Base-by-base conservation (phyloP, 2,888 invertebrate species). In the Orchesella flavescens region DNA sequence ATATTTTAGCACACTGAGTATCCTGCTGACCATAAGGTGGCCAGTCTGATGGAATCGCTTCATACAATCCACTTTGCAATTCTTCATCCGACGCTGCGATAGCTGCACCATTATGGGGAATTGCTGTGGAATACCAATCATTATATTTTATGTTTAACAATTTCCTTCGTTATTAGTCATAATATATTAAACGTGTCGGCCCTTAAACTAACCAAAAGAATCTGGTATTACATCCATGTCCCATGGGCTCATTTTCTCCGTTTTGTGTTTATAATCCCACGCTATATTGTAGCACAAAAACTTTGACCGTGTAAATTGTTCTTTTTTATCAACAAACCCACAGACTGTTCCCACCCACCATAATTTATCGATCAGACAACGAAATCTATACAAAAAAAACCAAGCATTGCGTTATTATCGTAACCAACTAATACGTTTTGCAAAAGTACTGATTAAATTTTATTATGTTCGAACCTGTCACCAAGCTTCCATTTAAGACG, bases 241-340 rank as follows among this genome's bases (percentile, higher is more conserved):
- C 96, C 94, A 99, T 0, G 98, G 97, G 89, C 97, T 97, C 92
- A 99, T 94, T 66, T 94, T 92, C 90, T 99, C 96, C 88, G 87
- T 89, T 90, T 98, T 98, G 0, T 96, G n/a, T n/a, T n/a, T 96
- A 90, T 96, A 97, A 90, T 97, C 97, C 98, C 98, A 99, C 79
- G 94, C 92, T 68, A 95, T 94, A 4, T 92, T 91, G 87, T 94
- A 94, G 88, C 95, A 95, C 91, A 95, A 93, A 89, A 95, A 96
- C 86, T 93, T 92, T 0, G 95, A 95, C 88, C 94, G 93, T 0
- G 94, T 93, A 89, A 93, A 94, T 78, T 93, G 92, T 1, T 92
- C 91, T 83, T 93, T 93, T 21, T 93, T 91, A 0, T 94, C 93
- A 87, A 93, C 93, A 78, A 94, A 93, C 0, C 93, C 92, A 86